These are phyloP conservation scores for Leptinotarsa rubiginosa DNA, from an alignment of 2,888 invertebrate genomes.

Conservation along the genomic window DNA sequence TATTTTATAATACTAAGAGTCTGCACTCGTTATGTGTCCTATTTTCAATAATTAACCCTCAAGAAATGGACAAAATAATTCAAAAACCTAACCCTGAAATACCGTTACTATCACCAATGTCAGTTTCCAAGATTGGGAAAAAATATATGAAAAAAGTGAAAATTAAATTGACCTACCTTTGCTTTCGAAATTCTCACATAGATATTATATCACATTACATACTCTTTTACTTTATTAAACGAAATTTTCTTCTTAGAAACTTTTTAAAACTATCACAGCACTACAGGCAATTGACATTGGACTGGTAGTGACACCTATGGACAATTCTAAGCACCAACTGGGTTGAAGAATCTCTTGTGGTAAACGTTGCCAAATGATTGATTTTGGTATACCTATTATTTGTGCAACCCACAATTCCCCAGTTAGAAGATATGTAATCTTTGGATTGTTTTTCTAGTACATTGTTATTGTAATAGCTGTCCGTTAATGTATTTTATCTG, in stretches of 20 bases:
- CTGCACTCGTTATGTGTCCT: too few species aligned
- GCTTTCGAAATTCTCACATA: not conserved
- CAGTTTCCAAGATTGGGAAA: not conserved
- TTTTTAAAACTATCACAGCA: conserved; percentile 1
- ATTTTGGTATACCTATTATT: not conserved
- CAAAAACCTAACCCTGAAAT: conserved; percentile 2
- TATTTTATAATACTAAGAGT: too few species aligned
- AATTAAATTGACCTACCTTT: conserved; percentile 5
- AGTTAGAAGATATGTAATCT: too few species aligned
- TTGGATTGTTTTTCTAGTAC: too few species aligned
- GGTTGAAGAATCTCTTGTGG: not conserved
- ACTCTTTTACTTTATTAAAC: not conserved
- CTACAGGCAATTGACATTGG: not conserved
- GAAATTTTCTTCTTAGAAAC: conserved; percentile 7
- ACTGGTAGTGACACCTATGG: not conserved
- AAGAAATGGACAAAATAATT: not conserved
- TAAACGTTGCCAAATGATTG: conserved; percentile 1
- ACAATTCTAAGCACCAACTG: not conserved
- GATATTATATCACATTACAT: not conserved
- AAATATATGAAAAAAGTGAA: not conserved
- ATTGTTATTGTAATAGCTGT: too few species aligned
- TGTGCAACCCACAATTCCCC: too few species aligned
- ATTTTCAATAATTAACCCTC: too few species aligned
- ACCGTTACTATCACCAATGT: conserved; percentile 9
- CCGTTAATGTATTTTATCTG: not conserved